Evolutionary conservation across 2,113 vertebrate species (phyloP).

Genomic region (Penelope pileata): DNA sequence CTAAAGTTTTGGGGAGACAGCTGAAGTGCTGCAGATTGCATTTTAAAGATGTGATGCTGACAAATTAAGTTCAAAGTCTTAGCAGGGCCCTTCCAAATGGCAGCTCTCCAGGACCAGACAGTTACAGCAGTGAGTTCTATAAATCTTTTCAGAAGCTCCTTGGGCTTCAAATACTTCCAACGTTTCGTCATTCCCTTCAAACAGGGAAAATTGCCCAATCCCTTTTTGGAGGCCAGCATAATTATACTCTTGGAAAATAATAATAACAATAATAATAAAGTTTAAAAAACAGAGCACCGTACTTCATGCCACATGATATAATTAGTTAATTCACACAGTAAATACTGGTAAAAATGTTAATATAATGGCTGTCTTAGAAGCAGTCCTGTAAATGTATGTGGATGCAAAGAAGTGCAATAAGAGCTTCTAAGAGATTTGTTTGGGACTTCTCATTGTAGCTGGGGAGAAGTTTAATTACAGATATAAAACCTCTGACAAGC

Average conservation of each 20-base stretch:
- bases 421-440: not conserved
- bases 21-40: constrained; percentile 17
- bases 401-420: not conserved
- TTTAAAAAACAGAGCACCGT: not conserved
- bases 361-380: not conserved
- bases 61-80: constrained; percentile 35
- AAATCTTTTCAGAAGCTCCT: constrained; percentile 66
- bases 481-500: not conserved
- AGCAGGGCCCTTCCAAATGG: constrained; percentile 44
- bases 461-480: not conserved
- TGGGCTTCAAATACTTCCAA: constrained; percentile 51
- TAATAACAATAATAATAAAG: not conserved
- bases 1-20: not conserved
- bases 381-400: not conserved
- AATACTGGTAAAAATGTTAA: not conserved
- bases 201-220: constrained; percentile 10
- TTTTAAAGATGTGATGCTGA: constrained; percentile 41
- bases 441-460: not conserved
- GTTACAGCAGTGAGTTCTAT: constrained; percentile 56
- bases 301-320: not conserved
- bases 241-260: not conserved
- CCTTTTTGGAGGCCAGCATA: not conserved
- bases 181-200: constrained; percentile 12
- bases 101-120: constrained; percentile 29
- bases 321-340: not conserved